These are phyloP conservation scores for Loripinus fragilis DNA, from an alignment of 2,888 invertebrate species.

Conservation along the genomic window DNA sequence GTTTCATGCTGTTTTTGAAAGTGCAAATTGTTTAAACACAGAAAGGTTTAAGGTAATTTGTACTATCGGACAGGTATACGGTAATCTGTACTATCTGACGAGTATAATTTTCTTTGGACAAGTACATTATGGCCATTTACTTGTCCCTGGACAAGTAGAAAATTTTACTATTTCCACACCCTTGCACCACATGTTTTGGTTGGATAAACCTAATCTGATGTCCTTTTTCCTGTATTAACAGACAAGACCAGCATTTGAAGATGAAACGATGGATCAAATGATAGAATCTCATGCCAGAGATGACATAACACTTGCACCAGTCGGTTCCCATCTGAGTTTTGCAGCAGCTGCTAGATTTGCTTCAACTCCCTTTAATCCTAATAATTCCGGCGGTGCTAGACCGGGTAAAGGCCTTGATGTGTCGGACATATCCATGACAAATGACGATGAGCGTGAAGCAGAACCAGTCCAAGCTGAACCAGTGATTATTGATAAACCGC, in stretches of 20 bases:
- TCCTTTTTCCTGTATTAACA: not conserved
- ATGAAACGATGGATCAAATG: constrained; percentile 60
- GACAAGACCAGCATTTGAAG: constrained; percentile 52
- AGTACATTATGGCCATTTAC: too few relatives aligned
- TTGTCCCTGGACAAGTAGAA: too few relatives aligned
- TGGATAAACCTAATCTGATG: too few relatives aligned
- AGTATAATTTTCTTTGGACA: too few relatives aligned
- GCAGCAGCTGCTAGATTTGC: constrained; percentile 73
- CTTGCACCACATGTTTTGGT: too few relatives aligned
- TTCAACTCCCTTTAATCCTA: constrained; percentile 77
- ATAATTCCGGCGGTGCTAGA: constrained; percentile 39
- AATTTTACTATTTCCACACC: too few relatives aligned
- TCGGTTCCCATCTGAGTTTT: constrained; percentile 77
- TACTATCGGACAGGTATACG: too few relatives aligned
- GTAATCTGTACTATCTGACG: too few relatives aligned
- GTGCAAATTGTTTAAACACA: too few relatives aligned
- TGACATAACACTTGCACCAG: constrained; percentile 73
- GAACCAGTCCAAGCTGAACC: not conserved
- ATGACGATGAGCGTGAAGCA: not conserved
- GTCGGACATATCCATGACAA: constrained; percentile 29
- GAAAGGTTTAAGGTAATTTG: too few relatives aligned
- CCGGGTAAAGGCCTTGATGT: constrained; percentile 4
- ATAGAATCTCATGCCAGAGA: constrained; percentile 68
- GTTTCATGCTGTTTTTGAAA: too few relatives aligned
- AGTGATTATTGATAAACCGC: not conserved